Conservation (phyloP, 2,797 vertebrate genomes). For the Chromis chromis region DNA sequence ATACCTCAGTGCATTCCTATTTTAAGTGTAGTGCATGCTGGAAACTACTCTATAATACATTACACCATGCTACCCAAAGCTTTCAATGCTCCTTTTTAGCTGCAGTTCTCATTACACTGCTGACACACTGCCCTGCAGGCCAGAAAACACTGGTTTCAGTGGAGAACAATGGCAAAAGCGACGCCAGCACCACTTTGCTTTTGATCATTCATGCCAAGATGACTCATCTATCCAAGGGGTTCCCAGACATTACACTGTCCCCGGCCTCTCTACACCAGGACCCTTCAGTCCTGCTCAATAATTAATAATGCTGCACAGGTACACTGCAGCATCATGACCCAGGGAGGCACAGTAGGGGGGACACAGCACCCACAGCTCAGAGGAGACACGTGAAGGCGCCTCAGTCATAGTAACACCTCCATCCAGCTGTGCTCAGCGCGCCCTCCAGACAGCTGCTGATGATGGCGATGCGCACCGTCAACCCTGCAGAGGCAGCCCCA, state of each 20-base stretch:
- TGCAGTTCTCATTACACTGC: conserved; percentile 40
- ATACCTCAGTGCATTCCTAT: conserved; percentile 33
- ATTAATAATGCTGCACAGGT: conserved; percentile 43
- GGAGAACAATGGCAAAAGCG: conserved; percentile 50
- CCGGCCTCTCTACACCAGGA: conserved; percentile 33
- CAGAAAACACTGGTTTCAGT: conserved; percentile 30
- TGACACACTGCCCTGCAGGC: conserved; percentile 38
- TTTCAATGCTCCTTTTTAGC: conserved; percentile 21
- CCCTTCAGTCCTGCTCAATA: conserved; percentile 58
- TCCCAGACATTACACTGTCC: conserved; percentile 26
- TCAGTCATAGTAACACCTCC: conserved; percentile 41
- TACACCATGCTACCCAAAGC: conserved; percentile 14
- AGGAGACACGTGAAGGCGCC: conserved; percentile 40
- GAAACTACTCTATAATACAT: conserved; percentile 21
- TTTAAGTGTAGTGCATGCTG: conserved; percentile 36
- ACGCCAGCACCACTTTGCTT: conserved; percentile 31
- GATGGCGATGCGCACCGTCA: conserved; percentile 49
- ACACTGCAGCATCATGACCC: conserved; percentile 52
- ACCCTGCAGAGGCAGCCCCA: conserved; percentile 17
- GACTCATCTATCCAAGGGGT: conserved; percentile 46
- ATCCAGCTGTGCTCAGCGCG: conserved; percentile 63
- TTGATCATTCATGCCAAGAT: conserved; percentile 52
- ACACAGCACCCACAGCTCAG: not conserved
- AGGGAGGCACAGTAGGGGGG: not conserved
- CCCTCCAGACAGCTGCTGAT: conserved; percentile 54